Conservation (phyloP, 2,113 vertebrate species). For the Campylomormyrus numenius region DNA sequence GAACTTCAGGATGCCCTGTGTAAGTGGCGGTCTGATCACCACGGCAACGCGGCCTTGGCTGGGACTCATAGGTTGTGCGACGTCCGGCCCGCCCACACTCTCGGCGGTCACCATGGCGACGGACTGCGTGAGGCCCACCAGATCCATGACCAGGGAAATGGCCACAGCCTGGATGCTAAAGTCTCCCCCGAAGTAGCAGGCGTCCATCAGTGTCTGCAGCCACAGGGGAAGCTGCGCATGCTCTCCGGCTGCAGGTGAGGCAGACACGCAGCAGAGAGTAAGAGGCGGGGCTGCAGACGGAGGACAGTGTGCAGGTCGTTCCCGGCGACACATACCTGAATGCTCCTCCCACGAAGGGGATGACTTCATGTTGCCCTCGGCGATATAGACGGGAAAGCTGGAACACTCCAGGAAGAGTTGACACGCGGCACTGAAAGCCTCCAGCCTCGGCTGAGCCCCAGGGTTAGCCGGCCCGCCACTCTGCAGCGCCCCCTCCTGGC, state of each 20-base stretch:
- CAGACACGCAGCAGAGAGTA: not conserved
- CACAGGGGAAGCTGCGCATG: conserved; percentile 75
- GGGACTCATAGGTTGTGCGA: conserved; percentile 78
- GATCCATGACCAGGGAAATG: conserved; percentile 93
- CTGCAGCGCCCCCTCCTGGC: conserved; percentile 40
- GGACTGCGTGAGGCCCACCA: conserved; percentile 87
- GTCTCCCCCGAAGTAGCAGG: conserved; percentile 75
- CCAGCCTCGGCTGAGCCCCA: conserved; percentile 60
- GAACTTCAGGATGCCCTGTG: conserved; percentile 84
- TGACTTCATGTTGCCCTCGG: conserved; percentile 83
- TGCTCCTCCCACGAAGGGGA: conserved; percentile 72
- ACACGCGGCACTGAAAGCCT: conserved; percentile 87
- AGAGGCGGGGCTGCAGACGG: not conserved
- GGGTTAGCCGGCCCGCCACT: conserved; percentile 48
- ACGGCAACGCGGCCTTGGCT: conserved; percentile 94
- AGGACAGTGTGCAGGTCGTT: not conserved
- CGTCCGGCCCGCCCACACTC: conserved; percentile 66
- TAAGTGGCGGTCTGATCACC: conserved; percentile 91
- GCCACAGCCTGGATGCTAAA: conserved; percentile 82
- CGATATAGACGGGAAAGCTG: conserved; percentile 95
- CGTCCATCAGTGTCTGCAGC: conserved; percentile 91
- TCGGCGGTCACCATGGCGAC: conserved; percentile 86
- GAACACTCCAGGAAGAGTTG: conserved; percentile 97
- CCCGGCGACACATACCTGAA: conserved; percentile 39
- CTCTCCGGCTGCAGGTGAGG: conserved; percentile 63